These are phyloP conservation scores for Rotaria macrura DNA, from an alignment of 2,888 invertebrate genomes.

Conservation along the genomic window DNA sequence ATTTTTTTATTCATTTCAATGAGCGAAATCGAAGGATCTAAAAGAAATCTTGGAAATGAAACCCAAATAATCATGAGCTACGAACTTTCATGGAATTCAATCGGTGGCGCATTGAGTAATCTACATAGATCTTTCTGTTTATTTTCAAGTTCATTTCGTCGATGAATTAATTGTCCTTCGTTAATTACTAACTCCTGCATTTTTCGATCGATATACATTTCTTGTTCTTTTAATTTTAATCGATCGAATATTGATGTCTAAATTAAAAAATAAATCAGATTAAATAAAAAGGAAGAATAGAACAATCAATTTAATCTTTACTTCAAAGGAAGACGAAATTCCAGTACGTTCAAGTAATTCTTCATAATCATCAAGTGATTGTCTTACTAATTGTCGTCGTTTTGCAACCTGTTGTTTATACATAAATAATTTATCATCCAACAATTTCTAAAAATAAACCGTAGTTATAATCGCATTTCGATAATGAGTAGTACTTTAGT, in stretches of 20 bases:
- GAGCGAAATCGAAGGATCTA: neutral
- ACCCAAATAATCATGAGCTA: neutral
- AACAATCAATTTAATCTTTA: neutral
- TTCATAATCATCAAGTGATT: constrained; percentile 10
- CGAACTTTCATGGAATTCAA: neutral
- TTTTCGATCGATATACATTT: constrained; percentile 10
- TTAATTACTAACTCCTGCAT: neutral
- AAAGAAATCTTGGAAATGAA: neutral
- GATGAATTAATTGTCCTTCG: neutral
- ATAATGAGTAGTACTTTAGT: neutral
- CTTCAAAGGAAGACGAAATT: neutral
- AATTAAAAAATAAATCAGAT: neutral
- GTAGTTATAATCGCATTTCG: neutral
- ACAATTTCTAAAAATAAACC: neutral
- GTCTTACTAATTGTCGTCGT: neutral
- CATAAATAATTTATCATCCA: neutral
- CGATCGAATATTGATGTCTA: neutral
- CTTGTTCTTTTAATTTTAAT: constrained; percentile 15
- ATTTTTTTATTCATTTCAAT: neutral
- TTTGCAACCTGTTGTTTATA: neutral
- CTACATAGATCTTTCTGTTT: neutral
- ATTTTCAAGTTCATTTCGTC: neutral
- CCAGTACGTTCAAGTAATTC: neutral
- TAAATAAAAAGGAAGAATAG: neutral
- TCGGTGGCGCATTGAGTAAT: neutral